A percentile compares a stretch with the other conserved stretches of the same genome.
Conservation (phyloP, 2,888 invertebrate species). For the Coelopa pilipes region DNA sequence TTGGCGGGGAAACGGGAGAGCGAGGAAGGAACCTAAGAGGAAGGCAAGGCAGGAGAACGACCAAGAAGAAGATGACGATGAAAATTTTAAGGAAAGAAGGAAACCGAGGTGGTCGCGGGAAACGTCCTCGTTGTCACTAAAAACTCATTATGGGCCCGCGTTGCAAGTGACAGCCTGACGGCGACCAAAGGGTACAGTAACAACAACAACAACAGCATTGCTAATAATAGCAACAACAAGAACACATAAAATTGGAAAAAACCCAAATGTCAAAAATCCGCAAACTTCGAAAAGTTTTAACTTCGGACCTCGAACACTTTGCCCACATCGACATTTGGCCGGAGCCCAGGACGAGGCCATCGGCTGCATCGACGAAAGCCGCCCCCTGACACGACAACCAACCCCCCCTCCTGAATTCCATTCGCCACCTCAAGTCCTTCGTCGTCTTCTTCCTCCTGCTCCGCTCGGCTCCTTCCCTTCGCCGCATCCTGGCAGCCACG, state of each 20-base stretch:
- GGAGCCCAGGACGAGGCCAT: background rate
- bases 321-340: too few species aligned
- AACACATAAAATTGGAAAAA: background rate
- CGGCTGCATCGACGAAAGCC: background rate
- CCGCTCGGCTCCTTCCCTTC: background rate
- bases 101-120: background rate
- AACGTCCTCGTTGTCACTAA: background rate
- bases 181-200: background rate
- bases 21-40: too few species aligned
- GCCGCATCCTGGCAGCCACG: background rate
- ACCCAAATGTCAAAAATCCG: slow-evolving; percentile 4
- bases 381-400: background rate
- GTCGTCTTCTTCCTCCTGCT: background rate
- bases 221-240: background rate
- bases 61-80: too few species aligned
- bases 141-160: slow-evolving; percentile 1
- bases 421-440: background rate
- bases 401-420: background rate
- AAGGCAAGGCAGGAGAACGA: too few species aligned
- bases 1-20: too few species aligned
- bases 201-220: background rate
- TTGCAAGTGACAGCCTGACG: slow-evolving; percentile 1
- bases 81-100: too few species aligned
- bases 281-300: slow-evolving; percentile 9
- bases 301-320: too few species aligned